These are phyloP conservation scores for fruit fly (Drosophila melanogaster) DNA, from an alignment of 1,140 invertebrate genomes.

Conservation along the genomic window DNA sequence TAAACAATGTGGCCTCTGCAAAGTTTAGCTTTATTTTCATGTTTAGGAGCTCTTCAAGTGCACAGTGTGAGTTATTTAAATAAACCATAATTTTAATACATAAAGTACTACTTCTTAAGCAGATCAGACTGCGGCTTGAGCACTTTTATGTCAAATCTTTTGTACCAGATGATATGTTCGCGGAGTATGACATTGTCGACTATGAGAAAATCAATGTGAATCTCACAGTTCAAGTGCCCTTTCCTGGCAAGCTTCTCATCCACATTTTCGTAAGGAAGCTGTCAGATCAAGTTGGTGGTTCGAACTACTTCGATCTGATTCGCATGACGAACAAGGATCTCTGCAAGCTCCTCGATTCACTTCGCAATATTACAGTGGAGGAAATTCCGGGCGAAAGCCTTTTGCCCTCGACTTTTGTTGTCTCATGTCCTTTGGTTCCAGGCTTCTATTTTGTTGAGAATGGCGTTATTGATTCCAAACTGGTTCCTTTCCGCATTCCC, in stretches of 20 bases:
- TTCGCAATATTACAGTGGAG: slow-evolving; percentile 54
- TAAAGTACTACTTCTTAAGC: too few relatives aligned
- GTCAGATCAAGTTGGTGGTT: slow-evolving; percentile 40
- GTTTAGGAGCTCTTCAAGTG: slow-evolving; percentile 3
- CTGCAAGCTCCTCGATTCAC: slow-evolving; percentile 55
- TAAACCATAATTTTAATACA: neutral
- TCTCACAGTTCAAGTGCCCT: slow-evolving; percentile 48
- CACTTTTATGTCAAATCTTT: slow-evolving; percentile 61
- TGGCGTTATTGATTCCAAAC: slow-evolving; percentile 12
- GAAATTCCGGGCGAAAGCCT: slow-evolving; percentile 34
- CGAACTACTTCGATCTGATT: slow-evolving; percentile 36
- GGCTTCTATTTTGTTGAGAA: slow-evolving; percentile 58
- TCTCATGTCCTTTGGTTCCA: slow-evolving; percentile 62
- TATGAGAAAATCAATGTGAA: slow-evolving; percentile 51
- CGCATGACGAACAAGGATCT: slow-evolving; percentile 61
- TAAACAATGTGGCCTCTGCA: slow-evolving; percentile 21
- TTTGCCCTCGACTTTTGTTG: slow-evolving; percentile 51
- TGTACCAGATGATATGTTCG: slow-evolving; percentile 56
- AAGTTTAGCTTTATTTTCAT: slow-evolving; percentile 6
- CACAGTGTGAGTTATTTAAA: slow-evolving; percentile 44
- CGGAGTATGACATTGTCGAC: slow-evolving; percentile 31
- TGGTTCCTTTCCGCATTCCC: slow-evolving; percentile 37
- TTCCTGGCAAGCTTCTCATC: slow-evolving; percentile 65
- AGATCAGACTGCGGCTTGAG: slow-evolving; percentile 53
- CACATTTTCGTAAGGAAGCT: slow-evolving; percentile 59